phyloP scores from a whole-genome alignment of 2,888 invertebrate species.

The Carcina quercana region DNA sequence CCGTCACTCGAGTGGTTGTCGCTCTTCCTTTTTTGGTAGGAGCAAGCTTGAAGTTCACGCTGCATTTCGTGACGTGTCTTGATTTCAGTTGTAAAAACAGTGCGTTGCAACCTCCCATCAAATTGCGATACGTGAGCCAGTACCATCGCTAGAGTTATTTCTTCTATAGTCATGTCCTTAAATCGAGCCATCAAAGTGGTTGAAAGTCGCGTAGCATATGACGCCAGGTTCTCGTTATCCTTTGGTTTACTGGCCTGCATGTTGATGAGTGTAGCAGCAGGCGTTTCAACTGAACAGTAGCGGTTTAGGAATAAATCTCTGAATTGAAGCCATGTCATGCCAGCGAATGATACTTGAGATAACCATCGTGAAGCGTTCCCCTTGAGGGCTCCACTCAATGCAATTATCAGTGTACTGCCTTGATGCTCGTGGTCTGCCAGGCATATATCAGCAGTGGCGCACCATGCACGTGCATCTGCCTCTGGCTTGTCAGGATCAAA shows the following conservation, averaged over 20 bases:
- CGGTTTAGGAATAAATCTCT: conserved; percentile 6
- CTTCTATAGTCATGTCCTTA: conserved; percentile 4
- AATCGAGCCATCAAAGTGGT: conserved; percentile 5
- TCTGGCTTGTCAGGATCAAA: conserved; percentile 9
- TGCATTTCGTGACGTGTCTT: conserved; percentile 6
- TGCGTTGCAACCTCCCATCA: conserved; percentile 7
- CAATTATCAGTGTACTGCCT: conserved; percentile 11
- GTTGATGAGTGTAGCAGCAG: conserved; percentile 4
- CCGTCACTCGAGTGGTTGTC: not conserved
- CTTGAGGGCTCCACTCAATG: conserved; percentile 11
- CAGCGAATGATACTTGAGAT: conserved; percentile 6
- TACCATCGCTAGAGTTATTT: conserved; percentile 7
- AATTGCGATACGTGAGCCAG: conserved; percentile 5
- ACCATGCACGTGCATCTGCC: conserved; percentile 6
- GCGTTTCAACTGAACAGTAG: conserved; percentile 1
- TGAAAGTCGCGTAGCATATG: conserved; percentile 3
- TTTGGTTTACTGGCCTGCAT: conserved; percentile 2
- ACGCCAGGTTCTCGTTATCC: conserved; percentile 5
- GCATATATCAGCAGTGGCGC: conserved; percentile 8
- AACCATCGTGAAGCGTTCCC: conserved; percentile 11
- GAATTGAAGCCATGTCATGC: conserved; percentile 12
- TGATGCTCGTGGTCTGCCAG: conserved; percentile 6
- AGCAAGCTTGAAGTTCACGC: conserved; percentile 9
- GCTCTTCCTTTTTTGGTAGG: conserved; percentile 7
- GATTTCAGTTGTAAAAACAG: conserved; percentile 10